These are phyloP conservation scores for Melanerpes formicivorus DNA, from an alignment of 2,113 vertebrate genomes.

Conservation along the genomic window DNA sequence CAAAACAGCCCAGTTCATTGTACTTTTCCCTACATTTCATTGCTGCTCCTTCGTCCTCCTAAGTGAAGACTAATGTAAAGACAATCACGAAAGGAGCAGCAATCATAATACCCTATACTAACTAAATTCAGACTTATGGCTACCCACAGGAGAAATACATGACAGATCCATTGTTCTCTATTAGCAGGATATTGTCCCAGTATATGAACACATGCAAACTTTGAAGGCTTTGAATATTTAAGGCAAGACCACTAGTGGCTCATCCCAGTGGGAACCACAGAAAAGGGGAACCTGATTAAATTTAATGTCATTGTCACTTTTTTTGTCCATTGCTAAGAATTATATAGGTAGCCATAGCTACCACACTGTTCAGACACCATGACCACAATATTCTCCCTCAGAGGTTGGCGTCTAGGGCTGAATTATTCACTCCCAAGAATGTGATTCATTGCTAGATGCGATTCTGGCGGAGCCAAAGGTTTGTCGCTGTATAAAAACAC, in stretches of 20 bases:
- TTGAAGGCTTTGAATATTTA: constrained; percentile 86
- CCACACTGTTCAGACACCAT: constrained; percentile 90
- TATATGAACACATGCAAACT: constrained; percentile 84
- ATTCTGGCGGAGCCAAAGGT: constrained; percentile 76
- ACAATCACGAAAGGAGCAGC: constrained; percentile 67
- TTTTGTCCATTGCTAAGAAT: constrained; percentile 89
- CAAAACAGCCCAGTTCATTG: constrained; percentile 69
- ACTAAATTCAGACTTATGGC: constrained; percentile 74
- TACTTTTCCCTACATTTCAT: constrained; percentile 68
- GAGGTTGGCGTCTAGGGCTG: constrained; percentile 82
- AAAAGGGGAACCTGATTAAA: constrained; percentile 98
- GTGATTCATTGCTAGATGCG: constrained; percentile 80
- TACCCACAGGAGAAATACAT: constrained; percentile 80
- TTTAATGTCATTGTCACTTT: constrained; percentile 97
- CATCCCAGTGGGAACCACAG: constrained; percentile 91
- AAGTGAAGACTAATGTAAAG: constrained; percentile 74
- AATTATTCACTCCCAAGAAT: constrained; percentile 85
- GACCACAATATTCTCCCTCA: constrained; percentile 89
- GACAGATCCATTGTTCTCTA: constrained; percentile 86
- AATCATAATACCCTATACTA: constrained; percentile 73
- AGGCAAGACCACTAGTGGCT: constrained; percentile 85
- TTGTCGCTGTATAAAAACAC: constrained; percentile 72
- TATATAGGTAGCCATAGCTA: constrained; percentile 97
- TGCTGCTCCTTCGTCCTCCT: constrained; percentile 60
- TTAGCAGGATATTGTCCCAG: constrained; percentile 83